Evolutionary conservation across 2,888 invertebrate genomes (phyloP), one percentile per base, ranked within the genome.

Genomic region (Tolmerus cingulatus): DNA sequence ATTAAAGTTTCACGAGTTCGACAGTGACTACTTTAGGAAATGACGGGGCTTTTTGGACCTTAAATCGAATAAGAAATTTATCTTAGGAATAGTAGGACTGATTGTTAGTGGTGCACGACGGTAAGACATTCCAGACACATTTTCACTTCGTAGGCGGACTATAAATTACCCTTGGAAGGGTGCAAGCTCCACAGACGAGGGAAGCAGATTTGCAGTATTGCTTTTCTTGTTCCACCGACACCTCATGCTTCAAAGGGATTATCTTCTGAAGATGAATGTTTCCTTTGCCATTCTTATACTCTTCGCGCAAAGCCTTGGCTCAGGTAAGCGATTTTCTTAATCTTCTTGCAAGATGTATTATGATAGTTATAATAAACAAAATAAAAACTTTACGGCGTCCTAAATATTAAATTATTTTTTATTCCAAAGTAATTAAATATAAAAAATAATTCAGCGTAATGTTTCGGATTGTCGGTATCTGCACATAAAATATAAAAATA

Each of bases 251-350:
- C 89, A 89, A 89, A 89, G 88, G 90, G 91, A 92, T 92, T 91
- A 92, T 92, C 91, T 90, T 90, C 90, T 90, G 90, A 92, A 91
- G 91, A 92, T 92, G 92, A 91, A 91, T 91, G 90, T 91, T 90
- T 90, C 90, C 90, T 91, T 91, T 90, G 91, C 91, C 90, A 90
- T 90, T 88, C 89, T 90, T 90, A 90, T 92, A 90, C 90, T 92
- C 90, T 89, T 92, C 90, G 90, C 92, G 90, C 89, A 89, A 88
- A 89, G 89, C 89, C 89, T 90, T 89, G 84, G 89, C 88, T 89
- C 89, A 89, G 90, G 90, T 90, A 89, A 90, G 90, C 14, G 16
- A 16, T 46, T 16, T 43, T 14, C 12, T 43, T 89, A 86, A n/a
- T 23, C 23, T 57, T 27, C 1, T n/a, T n/a, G n/a, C n/a, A n/a